Conservation (phyloP, 1,140 invertebrate genomes). For the Heterodera schachtii region DNA sequence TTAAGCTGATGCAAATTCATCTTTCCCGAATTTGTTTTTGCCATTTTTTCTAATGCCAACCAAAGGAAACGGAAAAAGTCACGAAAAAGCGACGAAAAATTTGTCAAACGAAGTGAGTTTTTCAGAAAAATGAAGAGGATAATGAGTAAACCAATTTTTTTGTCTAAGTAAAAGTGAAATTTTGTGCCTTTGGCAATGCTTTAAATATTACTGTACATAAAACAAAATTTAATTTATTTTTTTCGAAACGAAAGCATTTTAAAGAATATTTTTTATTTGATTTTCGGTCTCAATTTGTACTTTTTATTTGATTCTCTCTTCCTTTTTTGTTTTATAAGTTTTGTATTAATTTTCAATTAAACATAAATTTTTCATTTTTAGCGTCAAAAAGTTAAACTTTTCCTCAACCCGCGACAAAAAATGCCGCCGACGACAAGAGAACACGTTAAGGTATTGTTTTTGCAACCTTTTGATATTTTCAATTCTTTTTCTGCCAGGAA, state of each 20-base stretch:
- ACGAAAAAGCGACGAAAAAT: background rate
- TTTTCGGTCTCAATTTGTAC: constrained; percentile 22
- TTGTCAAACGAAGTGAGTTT: background rate
- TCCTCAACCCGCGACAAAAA: constrained; percentile 8
- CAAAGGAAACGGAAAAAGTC: background rate
- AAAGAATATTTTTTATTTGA: constrained; percentile 10
- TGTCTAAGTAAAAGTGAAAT: too few species aligned
- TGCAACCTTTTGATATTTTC: constrained; percentile 72
- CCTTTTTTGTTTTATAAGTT: background rate
- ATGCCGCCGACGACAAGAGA: constrained; percentile 46
- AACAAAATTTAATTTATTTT: background rate
- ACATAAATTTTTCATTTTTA: background rate
- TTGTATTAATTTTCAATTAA: background rate
- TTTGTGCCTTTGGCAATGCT: too few species aligned
- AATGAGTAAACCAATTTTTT: too few species aligned
- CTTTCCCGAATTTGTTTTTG: background rate
- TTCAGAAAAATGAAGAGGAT: background rate
- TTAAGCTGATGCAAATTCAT: background rate
- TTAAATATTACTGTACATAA: background rate
- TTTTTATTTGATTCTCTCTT: background rate
- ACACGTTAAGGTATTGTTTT: constrained; percentile 32
- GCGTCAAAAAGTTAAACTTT: constrained; percentile 10
- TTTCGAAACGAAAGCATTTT: background rate
- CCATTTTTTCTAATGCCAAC: background rate
- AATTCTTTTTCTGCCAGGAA: constrained; percentile 83